Evolutionary conservation across 2,113 vertebrate genomes (phyloP).

Genomic region (Limanda limanda): DNA sequence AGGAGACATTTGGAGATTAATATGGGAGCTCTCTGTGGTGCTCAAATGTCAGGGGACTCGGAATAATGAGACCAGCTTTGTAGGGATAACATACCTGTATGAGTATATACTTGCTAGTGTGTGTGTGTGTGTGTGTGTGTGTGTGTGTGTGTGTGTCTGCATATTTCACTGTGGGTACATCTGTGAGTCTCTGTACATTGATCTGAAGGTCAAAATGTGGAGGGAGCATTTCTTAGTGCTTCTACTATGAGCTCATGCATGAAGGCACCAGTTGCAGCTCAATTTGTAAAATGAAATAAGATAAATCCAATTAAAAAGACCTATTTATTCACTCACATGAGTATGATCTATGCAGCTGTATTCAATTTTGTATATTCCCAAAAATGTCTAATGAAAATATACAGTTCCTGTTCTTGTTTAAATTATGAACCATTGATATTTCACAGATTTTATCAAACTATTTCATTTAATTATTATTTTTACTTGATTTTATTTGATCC

Average conservation of each 20-base stretch:
- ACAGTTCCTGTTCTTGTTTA: too few relatives aligned
- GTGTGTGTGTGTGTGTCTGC: too few relatives aligned
- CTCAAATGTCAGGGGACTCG: slow-evolving; percentile 73
- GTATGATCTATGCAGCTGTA: too few relatives aligned
- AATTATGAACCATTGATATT: neutral
- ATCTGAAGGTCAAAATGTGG: slow-evolving; percentile 54
- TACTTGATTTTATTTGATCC: neutral
- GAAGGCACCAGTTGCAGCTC: neutral
- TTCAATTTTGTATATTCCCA: too few relatives aligned
- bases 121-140: neutral
- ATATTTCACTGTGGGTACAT: slow-evolving; percentile 18
- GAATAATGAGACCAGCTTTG: slow-evolving; percentile 75
- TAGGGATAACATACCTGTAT: slow-evolving; percentile 64
- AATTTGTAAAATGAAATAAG: too few relatives aligned
- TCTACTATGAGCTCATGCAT: neutral
- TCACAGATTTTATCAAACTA: neutral
- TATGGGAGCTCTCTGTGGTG: slow-evolving; percentile 64
- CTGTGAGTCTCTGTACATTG: slow-evolving; percentile 32
- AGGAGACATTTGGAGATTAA: slow-evolving; percentile 69
- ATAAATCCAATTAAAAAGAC: too few relatives aligned
- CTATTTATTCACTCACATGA: too few relatives aligned
- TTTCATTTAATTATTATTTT: neutral
- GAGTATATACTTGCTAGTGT: slow-evolving; percentile 19
- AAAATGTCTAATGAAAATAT: too few relatives aligned
- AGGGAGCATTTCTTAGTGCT: slow-evolving; percentile 1